Percentiles rank a stretch among this genome's conserved stretches.
phyloP scores from a whole-genome alignment of 1,140 invertebrate genomes.

The Tribolium madens region DNA sequence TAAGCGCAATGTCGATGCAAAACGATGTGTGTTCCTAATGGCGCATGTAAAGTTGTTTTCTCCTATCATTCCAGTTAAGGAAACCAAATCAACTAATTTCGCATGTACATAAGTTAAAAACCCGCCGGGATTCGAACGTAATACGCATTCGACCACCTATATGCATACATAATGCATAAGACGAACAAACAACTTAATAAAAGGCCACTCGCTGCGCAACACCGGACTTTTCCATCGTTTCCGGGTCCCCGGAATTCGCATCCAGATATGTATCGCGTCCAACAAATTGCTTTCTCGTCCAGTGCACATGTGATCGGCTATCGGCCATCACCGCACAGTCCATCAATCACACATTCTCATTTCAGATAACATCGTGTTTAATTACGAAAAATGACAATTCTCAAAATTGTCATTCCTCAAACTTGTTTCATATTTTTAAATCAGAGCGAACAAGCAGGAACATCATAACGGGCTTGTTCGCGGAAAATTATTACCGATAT shows the following conservation, averaged over 20 bases:
- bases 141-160: slow-evolving; percentile 29
- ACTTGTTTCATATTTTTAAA: background rate
- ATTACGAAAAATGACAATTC: slow-evolving; percentile 2
- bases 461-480: slow-evolving; percentile 15
- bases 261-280: slow-evolving; percentile 2
- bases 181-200: slow-evolving; percentile 40
- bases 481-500: slow-evolving; percentile 19
- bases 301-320: slow-evolving; percentile 31
- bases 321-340: slow-evolving; percentile 25
- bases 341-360: slow-evolving; percentile 27
- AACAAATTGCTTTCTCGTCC: slow-evolving; percentile 37
- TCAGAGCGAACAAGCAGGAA: background rate
- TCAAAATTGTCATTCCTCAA: no score
- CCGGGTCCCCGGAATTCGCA: background rate
- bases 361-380: slow-evolving; percentile 13
- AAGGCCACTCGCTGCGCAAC: background rate
- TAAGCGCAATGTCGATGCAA: slow-evolving; percentile 21
- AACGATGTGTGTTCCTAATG: slow-evolving; percentile 22
- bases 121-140: slow-evolving; percentile 19
- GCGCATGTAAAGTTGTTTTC: slow-evolving; percentile 20
- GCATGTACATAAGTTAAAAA: slow-evolving; percentile 42
- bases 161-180: slow-evolving; percentile 40
- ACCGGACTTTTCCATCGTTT: background rate
- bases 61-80: background rate
- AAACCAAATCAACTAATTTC: slow-evolving; percentile 36